Conservation (phyloP, 1,140 invertebrate species). For the Brachionus plicatilis region DNA sequence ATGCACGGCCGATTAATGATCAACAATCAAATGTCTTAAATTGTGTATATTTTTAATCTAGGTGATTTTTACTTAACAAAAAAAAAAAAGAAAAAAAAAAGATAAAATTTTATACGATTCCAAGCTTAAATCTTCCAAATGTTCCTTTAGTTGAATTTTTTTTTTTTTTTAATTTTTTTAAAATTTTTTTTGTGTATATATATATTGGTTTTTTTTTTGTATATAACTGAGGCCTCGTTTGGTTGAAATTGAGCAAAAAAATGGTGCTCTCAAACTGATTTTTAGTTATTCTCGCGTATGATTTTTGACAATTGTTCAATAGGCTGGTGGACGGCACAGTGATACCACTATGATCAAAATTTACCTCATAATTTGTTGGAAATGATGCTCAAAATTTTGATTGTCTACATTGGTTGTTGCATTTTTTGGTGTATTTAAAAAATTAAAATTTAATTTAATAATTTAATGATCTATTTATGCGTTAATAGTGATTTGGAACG, state of each 20-base stretch:
- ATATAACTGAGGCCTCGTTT: neutral
- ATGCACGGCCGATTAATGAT: neutral
- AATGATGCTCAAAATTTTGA: neutral
- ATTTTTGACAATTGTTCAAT: neutral
- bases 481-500: neutral
- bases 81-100: too few relatives aligned
- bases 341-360: neutral
- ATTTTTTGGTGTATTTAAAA: neutral
- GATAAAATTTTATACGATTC: neutral
- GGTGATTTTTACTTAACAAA: neutral
- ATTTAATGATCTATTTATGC: neutral
- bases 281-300: neutral
- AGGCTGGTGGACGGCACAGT: neutral
- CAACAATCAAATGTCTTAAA: slow-evolving; percentile 15
- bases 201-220: neutral
- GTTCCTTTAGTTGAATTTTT: neutral
- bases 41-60: neutral
- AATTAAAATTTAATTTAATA: neutral
- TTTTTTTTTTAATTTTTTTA: too few relatives aligned
- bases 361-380: neutral
- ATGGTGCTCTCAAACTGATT: neutral
- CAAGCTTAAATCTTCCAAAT: slow-evolving; percentile 2
- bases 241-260: neutral
- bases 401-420: neutral
- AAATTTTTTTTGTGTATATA: neutral